A percentile compares a stretch with the other conserved stretches of the same genome.
phyloP scores from a whole-genome alignment of 2,797 vertebrate species.

The Dipus sagitta region DNA sequence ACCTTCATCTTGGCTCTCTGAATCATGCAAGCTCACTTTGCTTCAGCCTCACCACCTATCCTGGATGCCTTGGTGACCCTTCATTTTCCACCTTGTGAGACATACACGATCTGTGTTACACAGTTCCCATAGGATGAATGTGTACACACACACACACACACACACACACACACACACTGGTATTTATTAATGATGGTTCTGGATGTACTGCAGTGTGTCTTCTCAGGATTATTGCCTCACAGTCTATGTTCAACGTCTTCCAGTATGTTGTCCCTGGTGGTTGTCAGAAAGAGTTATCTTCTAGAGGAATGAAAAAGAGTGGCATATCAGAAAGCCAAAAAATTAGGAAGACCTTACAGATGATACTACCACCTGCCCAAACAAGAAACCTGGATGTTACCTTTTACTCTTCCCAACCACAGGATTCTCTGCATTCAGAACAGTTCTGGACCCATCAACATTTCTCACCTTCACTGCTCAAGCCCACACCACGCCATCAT shows the following conservation, averaged over 20 bases:
- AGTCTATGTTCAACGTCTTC: not conserved
- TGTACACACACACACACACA: too few relatives aligned
- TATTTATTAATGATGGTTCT: not conserved
- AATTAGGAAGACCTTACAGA: not conserved
- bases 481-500: not conserved
- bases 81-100: not conserved
- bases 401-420: not conserved
- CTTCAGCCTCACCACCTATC: not conserved
- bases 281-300: not conserved
- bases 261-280: not conserved
- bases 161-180: too few relatives aligned
- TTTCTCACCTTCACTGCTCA: constrained; percentile 18
- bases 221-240: not conserved
- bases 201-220: not conserved
- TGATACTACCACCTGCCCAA: not conserved
- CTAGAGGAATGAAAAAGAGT: not conserved
- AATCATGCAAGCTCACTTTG: not conserved
- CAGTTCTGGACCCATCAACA: not conserved
- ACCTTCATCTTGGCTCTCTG: not conserved
- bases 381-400: not conserved
- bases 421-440: not conserved
- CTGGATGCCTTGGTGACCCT: not conserved
- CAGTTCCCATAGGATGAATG: not conserved
- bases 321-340: not conserved
- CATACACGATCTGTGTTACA: not conserved